A percentile compares a stretch with the other conserved stretches of the same genome.
Evolutionary conservation across 2,797 vertebrate species (phyloP).

Genomic region (Diglossa cyanea): DNA sequence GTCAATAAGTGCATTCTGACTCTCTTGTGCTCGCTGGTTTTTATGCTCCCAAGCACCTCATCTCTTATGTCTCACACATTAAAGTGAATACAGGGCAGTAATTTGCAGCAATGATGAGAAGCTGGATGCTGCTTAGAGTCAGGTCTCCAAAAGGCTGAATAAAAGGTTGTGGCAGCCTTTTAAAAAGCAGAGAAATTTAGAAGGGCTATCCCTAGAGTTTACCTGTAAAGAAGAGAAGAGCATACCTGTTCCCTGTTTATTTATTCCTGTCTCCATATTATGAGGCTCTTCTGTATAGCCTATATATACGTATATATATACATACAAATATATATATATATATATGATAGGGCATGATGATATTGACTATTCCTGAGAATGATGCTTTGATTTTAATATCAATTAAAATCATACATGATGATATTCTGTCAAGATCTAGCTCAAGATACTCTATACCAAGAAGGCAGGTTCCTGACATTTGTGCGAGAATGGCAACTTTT

Average conservation of each 20-base stretch:
- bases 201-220: neutral
- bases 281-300: neutral
- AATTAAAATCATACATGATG: neutral
- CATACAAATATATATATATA: too few species aligned
- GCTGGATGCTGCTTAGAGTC: neutral
- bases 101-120: neutral
- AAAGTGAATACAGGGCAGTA: neutral
- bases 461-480: neutral
- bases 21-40: neutral
- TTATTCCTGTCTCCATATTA: neutral
- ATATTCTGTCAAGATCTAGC: neutral
- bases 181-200: neutral
- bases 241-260: neutral
- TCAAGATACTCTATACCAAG: neutral
- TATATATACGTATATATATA: neutral
- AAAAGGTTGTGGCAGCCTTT: neutral
- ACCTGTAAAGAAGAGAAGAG: neutral
- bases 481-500: neutral
- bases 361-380: neutral
- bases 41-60: slow-evolving; percentile 1
- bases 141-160: neutral
- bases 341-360: neutral
- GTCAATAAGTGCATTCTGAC: neutral
- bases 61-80: neutral
- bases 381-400: neutral